Conservation (phyloP, 2,888 invertebrate genomes). For the Zelleria hepariella region DNA sequence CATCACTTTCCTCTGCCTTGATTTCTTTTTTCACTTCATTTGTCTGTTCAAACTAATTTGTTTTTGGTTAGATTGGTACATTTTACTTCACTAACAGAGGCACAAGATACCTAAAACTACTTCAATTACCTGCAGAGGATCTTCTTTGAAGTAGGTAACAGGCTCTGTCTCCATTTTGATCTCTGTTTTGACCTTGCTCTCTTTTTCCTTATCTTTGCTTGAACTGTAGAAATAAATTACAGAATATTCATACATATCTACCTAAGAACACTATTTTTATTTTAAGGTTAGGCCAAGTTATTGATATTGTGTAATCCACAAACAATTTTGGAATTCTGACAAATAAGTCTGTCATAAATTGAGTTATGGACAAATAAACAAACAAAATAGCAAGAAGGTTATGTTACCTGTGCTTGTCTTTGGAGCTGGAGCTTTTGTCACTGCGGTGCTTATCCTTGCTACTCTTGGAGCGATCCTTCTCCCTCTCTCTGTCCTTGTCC, state of each 20-base stretch:
- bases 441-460: conserved; percentile 62
- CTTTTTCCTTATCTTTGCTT: conserved; percentile 47
- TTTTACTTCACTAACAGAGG: not conserved
- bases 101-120: not conserved
- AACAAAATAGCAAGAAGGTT: conserved; percentile 1
- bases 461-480: conserved; percentile 51
- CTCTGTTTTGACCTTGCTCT: conserved; percentile 39
- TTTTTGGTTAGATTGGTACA: not conserved
- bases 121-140: conserved; percentile 47
- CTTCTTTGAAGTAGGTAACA: conserved; percentile 49
- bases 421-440: conserved; percentile 59
- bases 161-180: conserved; percentile 38
- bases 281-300: no score
- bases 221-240: conserved; percentile 6
- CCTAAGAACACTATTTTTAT: no score
- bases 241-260: no score
- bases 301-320: no score
- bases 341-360: not conserved
- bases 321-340: not conserved
- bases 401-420: conserved; percentile 71
- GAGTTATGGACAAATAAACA: not conserved
- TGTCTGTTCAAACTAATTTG: not conserved
- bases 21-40: conserved; percentile 45
- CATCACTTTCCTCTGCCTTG: conserved; percentile 57
- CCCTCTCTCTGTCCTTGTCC: conserved; percentile 36